Percentiles rank a stretch among this genome's conserved stretches.
These are phyloP conservation scores for Acleris sparsana DNA, from an alignment of 2,888 invertebrate species.

Conservation along the genomic window DNA sequence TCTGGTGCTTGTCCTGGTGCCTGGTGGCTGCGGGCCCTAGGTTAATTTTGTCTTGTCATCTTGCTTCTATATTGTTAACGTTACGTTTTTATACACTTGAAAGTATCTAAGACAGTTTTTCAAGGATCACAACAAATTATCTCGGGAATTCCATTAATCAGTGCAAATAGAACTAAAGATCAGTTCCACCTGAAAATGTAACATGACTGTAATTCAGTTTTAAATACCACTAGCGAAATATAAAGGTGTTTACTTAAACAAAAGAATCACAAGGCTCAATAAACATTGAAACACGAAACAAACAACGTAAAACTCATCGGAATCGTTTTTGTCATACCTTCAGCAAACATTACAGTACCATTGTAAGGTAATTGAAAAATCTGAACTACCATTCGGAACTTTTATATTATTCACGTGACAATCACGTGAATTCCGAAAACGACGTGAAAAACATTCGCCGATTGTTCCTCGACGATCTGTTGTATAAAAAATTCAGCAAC, in stretches of 20 bases:
- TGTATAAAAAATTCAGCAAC: slow-evolving; percentile 73
- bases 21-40: too few species aligned
- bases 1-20: too few species aligned
- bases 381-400: slow-evolving; percentile 63
- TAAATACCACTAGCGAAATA: not conserved
- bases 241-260: not conserved
- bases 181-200: too few species aligned
- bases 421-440: slow-evolving; percentile 79
- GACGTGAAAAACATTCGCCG: slow-evolving; percentile 70
- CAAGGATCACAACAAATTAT: too few species aligned
- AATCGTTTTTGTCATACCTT: slow-evolving; percentile 42
- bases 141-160: too few species aligned
- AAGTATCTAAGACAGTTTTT: too few species aligned
- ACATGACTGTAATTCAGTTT: too few species aligned
- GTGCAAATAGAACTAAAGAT: too few species aligned
- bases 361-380: slow-evolving; percentile 81
- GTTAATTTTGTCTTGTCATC: too few species aligned
- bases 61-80: too few species aligned
- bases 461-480: slow-evolving; percentile 73
- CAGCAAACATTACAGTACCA: slow-evolving; percentile 56
- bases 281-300: slow-evolving; percentile 29
- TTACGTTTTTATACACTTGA: too few species aligned
- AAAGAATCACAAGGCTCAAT: slow-evolving; percentile 11
- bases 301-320: slow-evolving; percentile 40
- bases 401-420: slow-evolving; percentile 77